Base-by-base conservation (phyloP, 2,888 invertebrate genomes). In the Gastracanthus pulcherrimus region DNA sequence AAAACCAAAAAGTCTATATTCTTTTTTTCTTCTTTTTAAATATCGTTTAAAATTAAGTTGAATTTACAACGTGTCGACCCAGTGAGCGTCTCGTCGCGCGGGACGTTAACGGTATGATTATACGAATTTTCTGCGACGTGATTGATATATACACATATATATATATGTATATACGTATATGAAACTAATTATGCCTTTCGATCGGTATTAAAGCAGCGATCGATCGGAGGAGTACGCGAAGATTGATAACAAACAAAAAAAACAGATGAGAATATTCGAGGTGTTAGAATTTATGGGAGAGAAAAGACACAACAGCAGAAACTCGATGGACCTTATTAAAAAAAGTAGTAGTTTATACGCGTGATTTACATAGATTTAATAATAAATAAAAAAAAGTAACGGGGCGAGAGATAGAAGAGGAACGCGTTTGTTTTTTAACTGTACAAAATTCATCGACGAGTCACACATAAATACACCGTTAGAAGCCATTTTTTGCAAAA, bases 301-400 rank as follows among this genome's bases (percentile, higher is more conserved):
- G 75, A 78, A 64, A 78, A 82, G 81, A 75, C 74, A 72, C 51
- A 62, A 31, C 51, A 72, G 76, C 72, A 70, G 75, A 78, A 77
- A 81, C 64, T 75, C 48, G 70, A 78, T 64, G 70, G 78, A 78
- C 75, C 64, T 58, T 78, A 75, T 64, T 60, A 48, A 72, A 74
- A 72, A 41, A 74, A 67, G 34, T 71, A 76, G 34, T 78, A 71
- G 64, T 75, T 78, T 82, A 41, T 69, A 81, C 72, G 62, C 62
- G 77, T 71, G 81, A 81, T 81, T 81, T 76, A 74, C 2, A 77
- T 81, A 77, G 55, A 67, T 70, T 76, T 81, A 76, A n/a, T n/a
- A n/a, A n/a, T n/a, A n/a, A n/a, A n/a, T n/a, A n/a, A n/a, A 36
- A 58, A 58, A 16, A 19, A 34, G 19, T 55, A 55, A 48, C 41